Base-by-base conservation (phyloP, 2,888 invertebrate genomes). In the Salpingus planirostris region DNA sequence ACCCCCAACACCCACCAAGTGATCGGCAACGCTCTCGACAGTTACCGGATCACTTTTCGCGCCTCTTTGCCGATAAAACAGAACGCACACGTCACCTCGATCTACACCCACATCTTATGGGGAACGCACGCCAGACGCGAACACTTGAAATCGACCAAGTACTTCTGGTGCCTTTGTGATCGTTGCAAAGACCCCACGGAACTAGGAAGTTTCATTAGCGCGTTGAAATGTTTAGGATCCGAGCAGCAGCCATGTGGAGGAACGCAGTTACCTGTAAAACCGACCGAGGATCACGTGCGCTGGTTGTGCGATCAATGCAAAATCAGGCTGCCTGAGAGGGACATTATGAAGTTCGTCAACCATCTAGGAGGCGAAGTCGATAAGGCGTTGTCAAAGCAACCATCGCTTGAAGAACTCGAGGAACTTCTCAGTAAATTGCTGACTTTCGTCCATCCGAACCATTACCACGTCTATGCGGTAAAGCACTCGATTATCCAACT, bases 311-410 rank as follows among this genome's bases (percentile, higher is more conserved):
- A 74, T 41, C 67, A 70, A 43, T 83, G 83, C 52, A 65, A 72
- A 1, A 71, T 78, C 2, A 67, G 68, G 46, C 64, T 86, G 1
- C 73, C 70, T 15, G 72, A 75, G 30, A 67, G 70, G 12, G 78
- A 82, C 62, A 72, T 80, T 1, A 66, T 64, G 18, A 74, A 76
- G 58, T 61, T 85, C 6, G 70, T 77, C 33, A 69, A 73, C 1
- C 74, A 80, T 59, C 74, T 86, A 63, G 78, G 76, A 2, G 75
- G 77, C 28, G 80, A 85, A 54, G 80, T 85, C 0, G 83, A 84
- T 21, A 67, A 65, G 4, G 62, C 75, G 0, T 62, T 76, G 30
- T 67, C 69, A 46, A 71, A 70, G 49, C 40, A 67, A 8, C 75
- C 78, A 0, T 59, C 70, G 13, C 63, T 71, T 1, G 64, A 60